Conservation (phyloP, 2,888 invertebrate species). For the Chymomyza procnemis region DNA sequence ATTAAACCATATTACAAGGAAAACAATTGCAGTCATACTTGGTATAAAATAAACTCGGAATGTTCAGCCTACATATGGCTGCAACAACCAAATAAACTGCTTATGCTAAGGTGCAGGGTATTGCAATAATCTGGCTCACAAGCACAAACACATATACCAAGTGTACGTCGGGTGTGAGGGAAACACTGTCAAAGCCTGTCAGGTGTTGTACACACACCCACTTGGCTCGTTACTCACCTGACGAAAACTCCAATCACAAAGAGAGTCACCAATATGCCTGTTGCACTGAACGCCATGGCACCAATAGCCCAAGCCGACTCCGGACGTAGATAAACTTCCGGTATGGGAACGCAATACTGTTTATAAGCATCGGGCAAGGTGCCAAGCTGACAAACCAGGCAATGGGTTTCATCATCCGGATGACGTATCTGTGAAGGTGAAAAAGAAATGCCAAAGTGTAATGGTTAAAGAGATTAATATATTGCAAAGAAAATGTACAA, state of each 20-base stretch:
- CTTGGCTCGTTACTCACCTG: constrained; percentile 71
- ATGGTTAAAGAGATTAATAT: background rate
- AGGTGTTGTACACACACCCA: background rate
- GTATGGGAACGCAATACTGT: constrained; percentile 86
- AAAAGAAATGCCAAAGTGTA: constrained; percentile 2
- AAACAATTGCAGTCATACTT: too few species aligned
- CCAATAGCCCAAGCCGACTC: constrained; percentile 95
- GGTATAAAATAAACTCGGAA: too few species aligned
- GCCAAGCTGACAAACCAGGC: constrained; percentile 89
- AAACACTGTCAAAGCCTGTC: background rate
- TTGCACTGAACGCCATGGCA: constrained; percentile 92
- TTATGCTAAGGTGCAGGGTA: too few species aligned
- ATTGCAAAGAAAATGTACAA: background rate
- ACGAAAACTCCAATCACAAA: constrained; percentile 90
- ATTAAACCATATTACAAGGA: too few species aligned
- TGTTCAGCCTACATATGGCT: too few species aligned
- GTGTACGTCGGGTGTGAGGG: too few species aligned
- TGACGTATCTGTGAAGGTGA: constrained; percentile 86
- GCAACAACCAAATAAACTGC: too few species aligned
- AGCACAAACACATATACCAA: too few species aligned
- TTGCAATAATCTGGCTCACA: too few species aligned
- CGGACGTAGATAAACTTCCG: constrained; percentile 88
- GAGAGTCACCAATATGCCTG: constrained; percentile 89
- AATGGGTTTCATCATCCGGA: constrained; percentile 89
- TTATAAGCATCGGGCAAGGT: constrained; percentile 89